phyloP scores from a whole-genome alignment of 1,140 invertebrate species.

The Trinorchestia longiramus region DNA sequence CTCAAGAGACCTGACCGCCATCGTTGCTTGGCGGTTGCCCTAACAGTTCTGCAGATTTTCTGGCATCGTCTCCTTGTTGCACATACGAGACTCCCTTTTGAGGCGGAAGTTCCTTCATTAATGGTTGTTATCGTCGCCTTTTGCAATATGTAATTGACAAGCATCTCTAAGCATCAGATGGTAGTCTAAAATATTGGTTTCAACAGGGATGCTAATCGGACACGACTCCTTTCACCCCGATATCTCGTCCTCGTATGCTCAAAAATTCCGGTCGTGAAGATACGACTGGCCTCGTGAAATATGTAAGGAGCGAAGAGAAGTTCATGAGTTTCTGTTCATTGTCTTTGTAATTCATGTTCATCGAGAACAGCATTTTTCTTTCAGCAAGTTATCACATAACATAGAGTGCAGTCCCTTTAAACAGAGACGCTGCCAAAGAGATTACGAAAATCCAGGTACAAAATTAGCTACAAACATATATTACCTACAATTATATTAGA shows the following conservation, averaged over 20 bases:
- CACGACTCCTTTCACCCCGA: too few species aligned
- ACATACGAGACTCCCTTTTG: not conserved
- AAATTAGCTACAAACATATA: too few species aligned
- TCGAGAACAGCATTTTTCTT: not conserved
- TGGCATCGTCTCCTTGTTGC: not conserved
- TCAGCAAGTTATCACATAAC: too few species aligned
- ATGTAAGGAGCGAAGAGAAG: not conserved
- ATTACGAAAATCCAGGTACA: too few species aligned
- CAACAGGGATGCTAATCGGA: too few species aligned
- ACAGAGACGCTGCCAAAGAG: too few species aligned
- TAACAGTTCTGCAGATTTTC: not conserved
- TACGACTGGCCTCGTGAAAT: not conserved
- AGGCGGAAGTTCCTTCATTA: not conserved
- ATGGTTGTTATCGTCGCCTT: not conserved
- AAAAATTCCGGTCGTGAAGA: not conserved
- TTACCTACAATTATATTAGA: too few species aligned
- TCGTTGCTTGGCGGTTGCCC: not conserved
- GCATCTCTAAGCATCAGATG: too few species aligned
- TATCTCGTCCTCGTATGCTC: too few species aligned
- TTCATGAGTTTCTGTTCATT: not conserved
- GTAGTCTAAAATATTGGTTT: too few species aligned
- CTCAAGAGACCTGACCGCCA: not conserved
- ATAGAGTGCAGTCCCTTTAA: too few species aligned
- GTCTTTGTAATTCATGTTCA: not conserved
- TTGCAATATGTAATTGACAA: not conserved